These are phyloP conservation scores for Gallinago solitaria DNA, from an alignment of 2,797 vertebrate genomes.

Conservation along the genomic window DNA sequence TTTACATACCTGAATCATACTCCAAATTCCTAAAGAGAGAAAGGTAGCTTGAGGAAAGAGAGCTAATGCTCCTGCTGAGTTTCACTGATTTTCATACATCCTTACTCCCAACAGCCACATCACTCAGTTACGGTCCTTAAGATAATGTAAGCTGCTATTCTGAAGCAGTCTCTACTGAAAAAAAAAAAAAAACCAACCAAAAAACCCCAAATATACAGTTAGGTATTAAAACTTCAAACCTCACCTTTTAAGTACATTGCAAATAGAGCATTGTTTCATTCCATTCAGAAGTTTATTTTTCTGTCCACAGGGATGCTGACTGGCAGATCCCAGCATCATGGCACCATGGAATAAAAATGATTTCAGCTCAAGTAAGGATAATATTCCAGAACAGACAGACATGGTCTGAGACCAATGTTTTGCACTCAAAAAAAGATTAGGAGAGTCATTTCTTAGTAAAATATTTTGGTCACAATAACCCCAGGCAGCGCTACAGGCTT, in stretches of 20 bases:
- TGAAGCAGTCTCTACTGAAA: background rate
- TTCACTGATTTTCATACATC: background rate
- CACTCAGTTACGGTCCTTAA: background rate
- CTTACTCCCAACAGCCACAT: background rate
- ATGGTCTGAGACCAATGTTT: background rate
- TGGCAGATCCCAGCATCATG: background rate
- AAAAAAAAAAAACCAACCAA: background rate
- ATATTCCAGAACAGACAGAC: background rate
- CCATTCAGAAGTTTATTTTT: background rate
- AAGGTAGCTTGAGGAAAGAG: background rate
- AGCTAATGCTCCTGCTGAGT: fast-evolving
- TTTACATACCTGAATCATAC: background rate
- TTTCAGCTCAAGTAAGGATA: background rate
- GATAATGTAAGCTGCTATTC: background rate
- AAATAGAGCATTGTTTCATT: background rate
- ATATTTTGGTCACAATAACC: background rate
- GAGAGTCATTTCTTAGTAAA: background rate
- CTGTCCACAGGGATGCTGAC: background rate
- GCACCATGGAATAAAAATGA: background rate
- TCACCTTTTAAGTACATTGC: background rate
- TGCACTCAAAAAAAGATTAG: background rate
- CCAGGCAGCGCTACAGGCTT: too few species aligned
- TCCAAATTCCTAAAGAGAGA: background rate
- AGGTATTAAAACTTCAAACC: background rate
- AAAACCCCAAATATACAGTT: background rate